Percentiles rank a stretch among this genome's conserved stretches.
Conservation (phyloP, 2,113 vertebrate genomes). For the Zonotrichia leucophrys region DNA sequence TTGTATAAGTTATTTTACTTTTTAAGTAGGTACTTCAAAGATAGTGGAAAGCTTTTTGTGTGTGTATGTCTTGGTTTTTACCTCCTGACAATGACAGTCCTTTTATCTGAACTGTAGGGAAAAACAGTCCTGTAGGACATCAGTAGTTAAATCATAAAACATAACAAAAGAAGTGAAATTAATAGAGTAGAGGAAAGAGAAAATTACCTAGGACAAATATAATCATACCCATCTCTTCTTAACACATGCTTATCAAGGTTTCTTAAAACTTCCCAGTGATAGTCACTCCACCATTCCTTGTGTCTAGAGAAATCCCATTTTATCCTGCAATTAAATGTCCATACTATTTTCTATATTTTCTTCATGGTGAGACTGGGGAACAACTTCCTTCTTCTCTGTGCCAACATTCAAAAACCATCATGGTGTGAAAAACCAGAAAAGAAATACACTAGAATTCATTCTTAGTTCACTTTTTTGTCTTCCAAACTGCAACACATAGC, state of each 20-base stretch:
- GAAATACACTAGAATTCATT: neutral
- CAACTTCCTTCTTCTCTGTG: neutral
- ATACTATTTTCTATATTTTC: neutral
- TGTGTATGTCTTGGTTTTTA: neutral
- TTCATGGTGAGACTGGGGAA: neutral
- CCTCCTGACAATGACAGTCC: neutral
- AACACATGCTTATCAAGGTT: neutral
- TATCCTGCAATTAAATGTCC: neutral
- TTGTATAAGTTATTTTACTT: neutral
- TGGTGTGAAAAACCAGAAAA: neutral
- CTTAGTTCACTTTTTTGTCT: neutral
- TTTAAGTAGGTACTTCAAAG: constrained; percentile 11
- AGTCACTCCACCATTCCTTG: neutral
- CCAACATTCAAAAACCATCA: neutral
- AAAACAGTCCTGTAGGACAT: neutral
- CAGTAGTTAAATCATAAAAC: neutral
- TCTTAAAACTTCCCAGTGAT: neutral
- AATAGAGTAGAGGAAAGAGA: neutral
- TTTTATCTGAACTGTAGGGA: neutral
- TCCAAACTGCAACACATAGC: neutral
- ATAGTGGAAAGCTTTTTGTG: neutral
- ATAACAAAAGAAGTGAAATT: neutral
- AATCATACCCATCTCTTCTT: neutral
- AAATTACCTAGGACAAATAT: neutral
- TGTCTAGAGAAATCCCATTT: neutral